These are phyloP conservation scores for Venturia canescens DNA, from an alignment of 1,140 invertebrate genomes.

Conservation along the genomic window DNA sequence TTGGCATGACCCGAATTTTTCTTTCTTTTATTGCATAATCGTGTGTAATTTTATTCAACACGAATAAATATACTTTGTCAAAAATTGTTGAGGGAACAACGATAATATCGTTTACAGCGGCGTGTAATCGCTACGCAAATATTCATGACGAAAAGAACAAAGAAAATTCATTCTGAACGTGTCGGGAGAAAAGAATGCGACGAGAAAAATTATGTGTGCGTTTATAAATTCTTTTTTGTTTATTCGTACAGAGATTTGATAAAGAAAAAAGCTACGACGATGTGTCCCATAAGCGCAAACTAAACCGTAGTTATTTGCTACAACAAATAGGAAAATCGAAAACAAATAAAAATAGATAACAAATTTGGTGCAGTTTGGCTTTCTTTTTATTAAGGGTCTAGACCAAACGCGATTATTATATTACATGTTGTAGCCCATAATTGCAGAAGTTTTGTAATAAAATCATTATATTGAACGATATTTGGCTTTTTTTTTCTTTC, in stretches of 20 bases:
- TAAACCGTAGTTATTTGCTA: slow-evolving; percentile 55
- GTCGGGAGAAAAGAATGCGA: not conserved
- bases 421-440: slow-evolving; percentile 77
- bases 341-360: slow-evolving; percentile 47
- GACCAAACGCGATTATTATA: slow-evolving; percentile 77
- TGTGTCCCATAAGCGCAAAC: slow-evolving; percentile 66
- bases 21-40: too few relatives aligned
- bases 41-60: too few relatives aligned
- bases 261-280: not conserved
- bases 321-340: slow-evolving; percentile 45
- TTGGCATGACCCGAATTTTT: too few relatives aligned
- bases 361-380: slow-evolving; percentile 72
- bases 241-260: slow-evolving; percentile 56
- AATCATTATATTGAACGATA: slow-evolving; percentile 56
- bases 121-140: too few relatives aligned
- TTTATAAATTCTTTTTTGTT: slow-evolving; percentile 43
- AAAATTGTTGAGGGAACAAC: too few relatives aligned
- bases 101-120: too few relatives aligned
- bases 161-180: not conserved
- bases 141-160: not conserved
- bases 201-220: not conserved
- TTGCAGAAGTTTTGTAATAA: slow-evolving; percentile 76
- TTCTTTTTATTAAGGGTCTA: slow-evolving; percentile 74
- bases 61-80: too few relatives aligned
- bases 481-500: not conserved